Evolutionary conservation across 1,140 invertebrate genomes (phyloP), one percentile per base, ranked within the genome.

Genomic region (Drosophila mayri): DNA sequence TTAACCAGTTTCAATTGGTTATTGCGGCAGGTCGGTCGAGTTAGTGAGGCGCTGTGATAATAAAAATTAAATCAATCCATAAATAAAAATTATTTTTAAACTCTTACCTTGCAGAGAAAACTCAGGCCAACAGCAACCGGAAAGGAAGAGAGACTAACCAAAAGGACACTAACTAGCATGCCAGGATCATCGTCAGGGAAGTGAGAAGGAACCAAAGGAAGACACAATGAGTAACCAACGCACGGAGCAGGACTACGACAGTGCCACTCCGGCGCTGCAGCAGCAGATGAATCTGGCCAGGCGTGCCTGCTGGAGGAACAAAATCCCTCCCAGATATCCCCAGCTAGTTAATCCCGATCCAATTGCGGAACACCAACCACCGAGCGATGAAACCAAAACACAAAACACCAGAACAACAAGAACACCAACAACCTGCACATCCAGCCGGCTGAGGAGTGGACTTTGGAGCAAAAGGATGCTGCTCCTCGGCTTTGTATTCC

Each of bases 1-100:
- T 63, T 77, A 92, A 92, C 90, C 83, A 92, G 90, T 92, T 92
- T 88, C 54, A 67, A 60, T 92, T 75, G 81, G 90, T 92, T 92
- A 90, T 92, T 92, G 86, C 30, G 79, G 72, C 86, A 92, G 90
- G 90, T 92, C 86, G 87, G 90, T 92, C 86, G 86, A 75, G 25
- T 49, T n/a, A 32, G 16, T 22, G 32, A 16, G 35, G 14, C 52
- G 35, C 20, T 76, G 55, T 49, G 63, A 49, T 77, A 61, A 41
- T 38, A 25, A 40, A 52, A 59, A 73, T 28, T 8, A 44, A 66
- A 20, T 20, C 37, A 35, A 67, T n/a, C 1, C 7, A 1, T n/a
- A 49, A 55, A 30, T 43, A 16, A 61, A 12, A 16, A 35, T 57
- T 67, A 77, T 57, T 44, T 68, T 38, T 57, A 55, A 59, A 47